Base-by-base conservation (phyloP, 1,140 invertebrate species). In the Schmidtea mediterranea region DNA sequence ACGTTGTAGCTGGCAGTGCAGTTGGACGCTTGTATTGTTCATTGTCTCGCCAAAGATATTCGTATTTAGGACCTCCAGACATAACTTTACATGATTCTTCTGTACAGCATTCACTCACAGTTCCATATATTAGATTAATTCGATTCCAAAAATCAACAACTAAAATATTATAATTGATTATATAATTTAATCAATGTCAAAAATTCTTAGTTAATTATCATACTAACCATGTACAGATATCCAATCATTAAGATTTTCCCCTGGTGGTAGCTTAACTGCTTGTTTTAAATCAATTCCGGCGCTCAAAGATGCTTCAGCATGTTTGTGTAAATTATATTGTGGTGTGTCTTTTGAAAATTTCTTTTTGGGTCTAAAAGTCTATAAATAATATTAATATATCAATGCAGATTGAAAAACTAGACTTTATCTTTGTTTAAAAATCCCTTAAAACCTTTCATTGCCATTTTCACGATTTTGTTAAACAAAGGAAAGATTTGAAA, bases 61-160 rank as follows among this genome's bases (percentile, higher is more conserved):
- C 83, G 67, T 83, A 89, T 62, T 61, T 67, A 38, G 65, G 60
- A 24, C 83, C 83, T 21, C 84, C 84, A 41, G 75, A 78, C 84
- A 90, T 90, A 9, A 78, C 82, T 2, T 83, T 82, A 65, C 84
- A 90, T 6, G 76, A 74, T 50, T 75, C 72, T 55, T 77, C 75
- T 39, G 78, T 81, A 59, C 84, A 90, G 60, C 75, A 79, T 59
- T 87, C 83, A 45, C 58, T 77, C 23, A 90, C 75, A 12, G 81
- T 83, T 8, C 84, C 84, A 58, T 71, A 71, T 55, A 90, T 80
- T 12, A 90, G 65, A 67, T 90, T 90, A 54, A 90, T 84, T 57
- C 83, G 73, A 64, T 90, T 90, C 64, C 90, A 90, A 62, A 90
- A 90, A 58, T 90, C 84, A 2, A 90, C 84, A 56, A 87, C 82